Percentiles rank a stretch among this genome's conserved stretches.
Evolutionary conservation across 2,113 vertebrate genomes (phyloP).

Genomic region (Formicarius rufipectus): DNA sequence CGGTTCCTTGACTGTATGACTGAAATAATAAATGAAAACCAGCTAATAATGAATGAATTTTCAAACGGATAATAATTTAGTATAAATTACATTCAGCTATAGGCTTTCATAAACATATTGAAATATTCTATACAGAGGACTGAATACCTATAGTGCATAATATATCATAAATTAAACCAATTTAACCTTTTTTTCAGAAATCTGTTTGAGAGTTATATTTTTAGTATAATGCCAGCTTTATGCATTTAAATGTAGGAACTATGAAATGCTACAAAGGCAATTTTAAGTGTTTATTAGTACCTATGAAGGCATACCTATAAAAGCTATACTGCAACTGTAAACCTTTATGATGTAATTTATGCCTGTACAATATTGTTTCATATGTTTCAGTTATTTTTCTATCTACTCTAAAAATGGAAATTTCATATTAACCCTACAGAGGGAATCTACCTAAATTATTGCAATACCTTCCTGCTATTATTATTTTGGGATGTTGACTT

Average conservation of each 20-base stretch:
- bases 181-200: not conserved
- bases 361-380: not conserved
- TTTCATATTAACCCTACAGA: not conserved
- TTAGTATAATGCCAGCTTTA: not conserved
- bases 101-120: not conserved
- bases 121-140: not conserved
- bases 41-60: not conserved
- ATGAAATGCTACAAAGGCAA: not conserved
- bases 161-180: not conserved
- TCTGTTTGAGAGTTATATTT: not conserved
- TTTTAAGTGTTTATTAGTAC: not conserved
- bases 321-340: not conserved
- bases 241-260: not conserved
- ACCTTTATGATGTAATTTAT: not conserved
- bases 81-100: slow-evolving; percentile 1
- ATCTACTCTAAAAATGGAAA: not conserved
- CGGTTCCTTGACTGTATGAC: not conserved
- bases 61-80: not conserved
- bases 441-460: not conserved
- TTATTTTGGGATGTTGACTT: not conserved
- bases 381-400: not conserved
- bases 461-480: not conserved
- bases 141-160: not conserved
- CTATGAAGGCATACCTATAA: not conserved
- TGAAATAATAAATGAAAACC: not conserved